These are phyloP conservation scores for Acipenser transmontanus DNA, from an alignment of 2,797 vertebrate genomes.

Conservation along the genomic window DNA sequence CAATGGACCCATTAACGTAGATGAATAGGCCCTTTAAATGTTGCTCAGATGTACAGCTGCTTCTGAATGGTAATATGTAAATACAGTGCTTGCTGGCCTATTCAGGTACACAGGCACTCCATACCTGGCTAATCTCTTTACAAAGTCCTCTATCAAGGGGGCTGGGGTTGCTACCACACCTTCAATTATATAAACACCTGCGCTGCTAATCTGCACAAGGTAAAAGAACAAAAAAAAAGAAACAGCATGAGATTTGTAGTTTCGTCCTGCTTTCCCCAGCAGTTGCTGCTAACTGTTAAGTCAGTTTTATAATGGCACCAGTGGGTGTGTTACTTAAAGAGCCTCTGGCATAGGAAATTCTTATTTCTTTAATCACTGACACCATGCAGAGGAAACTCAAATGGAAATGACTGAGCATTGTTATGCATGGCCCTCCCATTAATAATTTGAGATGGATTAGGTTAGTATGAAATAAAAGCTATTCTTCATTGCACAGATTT, in stretches of 20 bases:
- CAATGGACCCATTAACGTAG: slow-evolving; percentile 84
- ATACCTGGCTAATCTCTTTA: slow-evolving; percentile 84
- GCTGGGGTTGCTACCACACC: slow-evolving; percentile 76
- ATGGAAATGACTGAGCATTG: slow-evolving; percentile 86
- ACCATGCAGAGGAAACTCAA: slow-evolving; percentile 84
- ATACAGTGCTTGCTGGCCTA: slow-evolving; percentile 81
- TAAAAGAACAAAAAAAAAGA: slow-evolving; percentile 39
- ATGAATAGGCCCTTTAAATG: slow-evolving; percentile 86
- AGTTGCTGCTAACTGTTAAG: slow-evolving; percentile 71
- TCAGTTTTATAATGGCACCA: slow-evolving; percentile 81
- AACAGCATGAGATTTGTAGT: slow-evolving; percentile 66
- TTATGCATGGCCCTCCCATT: slow-evolving; percentile 73
- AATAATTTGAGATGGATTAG: slow-evolving; percentile 92
- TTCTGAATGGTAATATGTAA: slow-evolving; percentile 84
- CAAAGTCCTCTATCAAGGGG: slow-evolving; percentile 61
- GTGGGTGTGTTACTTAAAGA: slow-evolving; percentile 67
- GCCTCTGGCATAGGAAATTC: slow-evolving; percentile 89
- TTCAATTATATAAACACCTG: slow-evolving; percentile 93
- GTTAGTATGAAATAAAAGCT: slow-evolving; percentile 83
- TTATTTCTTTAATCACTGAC: slow-evolving; percentile 89
- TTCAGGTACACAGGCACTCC: slow-evolving; percentile 71
- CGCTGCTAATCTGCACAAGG: slow-evolving; percentile 70
- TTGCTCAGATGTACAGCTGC: slow-evolving; percentile 79
- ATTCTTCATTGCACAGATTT: slow-evolving; percentile 82
- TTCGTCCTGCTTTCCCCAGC: slow-evolving; percentile 52